These are phyloP conservation scores for Miichthys miiuy DNA, from an alignment of 2,797 vertebrate genomes.

Conservation along the genomic window DNA sequence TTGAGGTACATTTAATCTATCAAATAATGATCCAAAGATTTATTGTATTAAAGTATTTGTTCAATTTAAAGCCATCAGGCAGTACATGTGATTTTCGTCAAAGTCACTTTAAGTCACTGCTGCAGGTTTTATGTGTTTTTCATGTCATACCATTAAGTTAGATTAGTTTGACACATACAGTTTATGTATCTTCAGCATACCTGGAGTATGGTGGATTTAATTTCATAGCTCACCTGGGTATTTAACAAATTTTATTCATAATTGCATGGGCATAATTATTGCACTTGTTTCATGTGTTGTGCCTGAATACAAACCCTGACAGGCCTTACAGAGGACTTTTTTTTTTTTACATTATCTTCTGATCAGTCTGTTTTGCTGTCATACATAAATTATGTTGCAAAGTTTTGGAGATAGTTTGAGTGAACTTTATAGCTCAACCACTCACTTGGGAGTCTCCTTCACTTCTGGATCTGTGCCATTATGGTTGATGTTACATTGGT, in stretches of 20 bases:
- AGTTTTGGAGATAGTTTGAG: conserved; percentile 36
- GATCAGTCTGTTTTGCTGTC: conserved; percentile 42
- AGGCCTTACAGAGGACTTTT: conserved; percentile 10
- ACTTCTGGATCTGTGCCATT: conserved; percentile 43
- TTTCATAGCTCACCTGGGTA: conserved; percentile 29
- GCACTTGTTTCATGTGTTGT: conserved; percentile 62
- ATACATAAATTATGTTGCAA: conserved; percentile 16
- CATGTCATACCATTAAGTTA: conserved; percentile 16
- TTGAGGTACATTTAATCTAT: conserved; percentile 20
- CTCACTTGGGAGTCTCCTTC: conserved; percentile 13
- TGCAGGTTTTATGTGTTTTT: conserved; percentile 31
- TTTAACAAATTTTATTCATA: conserved; percentile 30
- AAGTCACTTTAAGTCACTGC: conserved; percentile 26
- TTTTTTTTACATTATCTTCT: conserved; percentile 26
- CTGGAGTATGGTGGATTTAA: conserved; percentile 78
- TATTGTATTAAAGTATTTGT: conserved; percentile 31
- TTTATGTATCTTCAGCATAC: conserved; percentile 69
- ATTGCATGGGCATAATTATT: conserved; percentile 35
- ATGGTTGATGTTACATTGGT: conserved; percentile 50
- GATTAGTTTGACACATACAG: conserved; percentile 16
- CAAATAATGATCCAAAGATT: conserved; percentile 4
- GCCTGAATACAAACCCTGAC: conserved; percentile 37
- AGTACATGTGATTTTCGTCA: conserved; percentile 18
- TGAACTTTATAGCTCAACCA: conserved; percentile 21
- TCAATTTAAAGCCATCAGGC: conserved; percentile 20